phyloP scores from a whole-genome alignment of 2,113 vertebrate genomes.

The Fregata magnificens region DNA sequence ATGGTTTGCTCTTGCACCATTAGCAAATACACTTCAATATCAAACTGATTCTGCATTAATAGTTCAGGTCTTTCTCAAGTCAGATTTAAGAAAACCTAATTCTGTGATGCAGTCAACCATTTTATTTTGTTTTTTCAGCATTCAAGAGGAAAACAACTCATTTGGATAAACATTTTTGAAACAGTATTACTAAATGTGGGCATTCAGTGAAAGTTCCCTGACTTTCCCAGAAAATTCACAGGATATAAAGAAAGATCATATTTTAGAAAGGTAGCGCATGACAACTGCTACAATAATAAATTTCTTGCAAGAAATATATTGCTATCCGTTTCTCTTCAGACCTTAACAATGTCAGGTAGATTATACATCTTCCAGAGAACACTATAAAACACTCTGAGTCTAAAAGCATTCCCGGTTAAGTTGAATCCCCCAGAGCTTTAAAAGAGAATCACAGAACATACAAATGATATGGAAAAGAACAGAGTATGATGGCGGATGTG shows the following conservation, averaged over 20 bases:
- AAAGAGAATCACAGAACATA: not conserved
- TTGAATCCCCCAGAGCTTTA: not conserved
- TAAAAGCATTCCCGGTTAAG: not conserved
- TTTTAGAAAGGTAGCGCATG: not conserved
- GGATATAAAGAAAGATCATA: not conserved
- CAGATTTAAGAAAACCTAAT: not conserved
- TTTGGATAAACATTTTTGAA: not conserved
- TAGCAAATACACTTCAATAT: not conserved
- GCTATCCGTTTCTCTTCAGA: conserved; percentile 6
- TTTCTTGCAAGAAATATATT: not conserved
- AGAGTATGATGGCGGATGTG: not conserved
- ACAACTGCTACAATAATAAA: not conserved
- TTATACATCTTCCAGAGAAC: conserved; percentile 13
- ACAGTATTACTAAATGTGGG: not conserved
- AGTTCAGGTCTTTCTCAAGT: not conserved
- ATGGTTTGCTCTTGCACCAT: not conserved
- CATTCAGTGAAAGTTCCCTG: not conserved
- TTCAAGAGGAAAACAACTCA: not conserved
- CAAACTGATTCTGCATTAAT: not conserved
- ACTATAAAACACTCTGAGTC: not conserved
- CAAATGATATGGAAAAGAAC: not conserved
- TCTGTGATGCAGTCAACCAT: not conserved
- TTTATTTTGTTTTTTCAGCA: not conserved
- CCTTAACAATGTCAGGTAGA: not conserved
- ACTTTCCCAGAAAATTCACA: not conserved